Base-by-base conservation (phyloP, 2,888 invertebrate genomes). In the Tetragnatha montana region DNA sequence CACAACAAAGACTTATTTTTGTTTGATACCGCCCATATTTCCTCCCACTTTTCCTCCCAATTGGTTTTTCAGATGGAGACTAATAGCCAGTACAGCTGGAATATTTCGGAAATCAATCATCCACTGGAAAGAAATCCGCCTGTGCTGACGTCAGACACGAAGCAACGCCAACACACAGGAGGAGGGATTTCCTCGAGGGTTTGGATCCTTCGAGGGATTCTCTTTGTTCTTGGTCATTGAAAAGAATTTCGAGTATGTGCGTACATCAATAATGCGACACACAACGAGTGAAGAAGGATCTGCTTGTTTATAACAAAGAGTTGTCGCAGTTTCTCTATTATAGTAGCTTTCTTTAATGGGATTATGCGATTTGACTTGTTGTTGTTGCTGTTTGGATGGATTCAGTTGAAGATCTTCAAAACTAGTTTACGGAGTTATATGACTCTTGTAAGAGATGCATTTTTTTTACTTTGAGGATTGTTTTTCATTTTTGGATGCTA, bases 41-140 rank as follows among this genome's bases (percentile, higher is more conserved):
- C 10, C 60, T 60, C 14, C 1, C 12, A 60, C 60, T 60, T 60
- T 60, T 60, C n/a, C n/a, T 60, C 60, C 60, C 60, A 4, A 60
- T 10, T 60, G 22, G 69, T 2, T 17, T 80, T 69, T 17, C 60
- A 22, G 14, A 21, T 12, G n/a, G 17, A 68, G 35, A 80, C 35
- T 80, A 68, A 69, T 80, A 69, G 68, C 8, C 19, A 35, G 6
- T 8, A 35, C 47, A 80, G 79, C 69, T 80, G 69, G 79, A 17
- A 8, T 35, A 80, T 80, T 80, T 80, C 68, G 68, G 69, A 80
- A 80, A 80, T 80, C 79, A 69, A 80, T 69, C 79, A 80, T 35
- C 0, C 17, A 12, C 60, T 21, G 17, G 14, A 68, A 80, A 80
- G 79, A 68, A 80, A 47, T 68, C 68, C n/a, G 35, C 60, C 60